Evolutionary conservation across 1,140 invertebrate genomes (phyloP), one percentile per base, ranked within the genome.

Genomic region (Colletes gigas): DNA sequence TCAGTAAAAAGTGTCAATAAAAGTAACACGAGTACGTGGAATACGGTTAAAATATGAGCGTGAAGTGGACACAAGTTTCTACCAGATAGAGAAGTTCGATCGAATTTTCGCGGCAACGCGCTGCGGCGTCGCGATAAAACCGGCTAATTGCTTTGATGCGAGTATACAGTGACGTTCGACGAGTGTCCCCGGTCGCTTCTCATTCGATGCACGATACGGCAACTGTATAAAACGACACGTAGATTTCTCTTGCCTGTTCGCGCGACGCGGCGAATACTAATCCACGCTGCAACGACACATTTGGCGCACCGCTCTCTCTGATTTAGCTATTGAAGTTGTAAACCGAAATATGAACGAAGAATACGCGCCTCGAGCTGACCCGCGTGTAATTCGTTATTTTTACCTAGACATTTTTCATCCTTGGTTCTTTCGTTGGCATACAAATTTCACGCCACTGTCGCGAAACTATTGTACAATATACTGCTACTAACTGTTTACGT

Each of bases 141-240:
- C 21, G 44, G 14, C 41, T 59, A 70, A 78, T 78, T 60, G 30
- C 63, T 44, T 10, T 14, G 60, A 66, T 21, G 9, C 30, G 8
- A 4, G 8, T 57, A 17, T 14, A 55, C 15, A 41, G 30, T n/a
- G 69, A 79, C 52, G 50, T 79, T 73, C 54, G 50, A 65, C 50
- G 41, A 12, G 66, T 30, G n/a, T 57, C 30, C 39, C 55, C 66
- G 21, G 44, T 47, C 59, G 66, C 21, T 79, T 57, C n/a, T 55
- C 44, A 79, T 79, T 79, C 77, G 77, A 65, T 30, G 47, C 77
- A 79, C 77, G 77, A 55, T 63, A 73, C 60, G 52, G 6, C 47
- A 39, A 73, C 39, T 84, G 84, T 82, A 74, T 85, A 85, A 85
- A 86, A 77, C 78, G 70, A 52, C 79, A 85, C 69, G 57, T 67